Evolutionary conservation across 2,797 vertebrate species (phyloP).

Genomic region (Bradypodion pumilum): DNA sequence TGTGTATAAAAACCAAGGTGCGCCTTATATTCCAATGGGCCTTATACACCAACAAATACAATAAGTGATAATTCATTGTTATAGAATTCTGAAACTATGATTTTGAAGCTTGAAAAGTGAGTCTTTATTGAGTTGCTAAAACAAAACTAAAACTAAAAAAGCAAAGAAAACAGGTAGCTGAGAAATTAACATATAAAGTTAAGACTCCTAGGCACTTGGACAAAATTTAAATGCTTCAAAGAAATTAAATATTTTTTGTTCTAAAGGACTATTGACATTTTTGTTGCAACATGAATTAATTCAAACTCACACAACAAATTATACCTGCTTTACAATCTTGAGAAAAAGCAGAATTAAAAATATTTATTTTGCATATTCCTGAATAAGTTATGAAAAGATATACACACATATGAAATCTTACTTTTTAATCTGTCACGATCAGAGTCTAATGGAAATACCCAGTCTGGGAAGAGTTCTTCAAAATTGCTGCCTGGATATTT

Average conservation of each 20-base stretch:
- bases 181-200: neutral
- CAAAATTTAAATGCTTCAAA: neutral
- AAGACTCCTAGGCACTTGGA: neutral
- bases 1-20: no score
- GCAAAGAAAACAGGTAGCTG: neutral
- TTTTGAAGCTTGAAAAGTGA: neutral
- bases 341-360: neutral
- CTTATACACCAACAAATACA: no score
- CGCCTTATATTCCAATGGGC: no score
- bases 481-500: constrained; percentile 95
- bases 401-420: constrained; percentile 73
- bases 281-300: neutral
- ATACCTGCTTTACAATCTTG: neutral
- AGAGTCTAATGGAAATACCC: constrained; percentile 95
- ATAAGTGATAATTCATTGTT: neutral
- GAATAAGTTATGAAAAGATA: constrained; percentile 19
- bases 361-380: constrained; percentile 25
- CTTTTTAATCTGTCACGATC: constrained; percentile 96
- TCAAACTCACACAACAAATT: neutral
- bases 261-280: neutral
- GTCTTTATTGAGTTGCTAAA: neutral
- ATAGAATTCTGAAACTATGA: neutral
- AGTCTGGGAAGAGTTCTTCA: constrained; percentile 93
- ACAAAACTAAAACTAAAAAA: neutral
- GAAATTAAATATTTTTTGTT: neutral